phyloP scores from a whole-genome alignment of 2,797 vertebrate species.

The Apogon talboti region DNA sequence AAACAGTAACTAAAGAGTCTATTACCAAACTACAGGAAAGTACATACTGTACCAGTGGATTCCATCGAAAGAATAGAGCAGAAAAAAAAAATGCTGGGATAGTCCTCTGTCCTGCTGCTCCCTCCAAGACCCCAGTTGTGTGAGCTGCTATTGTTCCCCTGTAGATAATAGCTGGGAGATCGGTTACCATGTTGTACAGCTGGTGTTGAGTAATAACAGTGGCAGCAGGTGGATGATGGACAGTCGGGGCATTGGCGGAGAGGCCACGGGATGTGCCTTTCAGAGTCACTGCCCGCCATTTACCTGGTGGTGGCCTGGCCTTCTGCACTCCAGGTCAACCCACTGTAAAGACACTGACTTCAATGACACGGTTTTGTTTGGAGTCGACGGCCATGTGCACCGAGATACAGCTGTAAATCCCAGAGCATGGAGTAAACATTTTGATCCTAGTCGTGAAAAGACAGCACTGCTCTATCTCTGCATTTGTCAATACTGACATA shows the following conservation, averaged over 20 bases:
- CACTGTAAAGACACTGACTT: slow-evolving; percentile 3
- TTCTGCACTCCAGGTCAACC: slow-evolving; percentile 24
- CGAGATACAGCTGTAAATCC: neutral
- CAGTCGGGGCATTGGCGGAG: slow-evolving; percentile 42
- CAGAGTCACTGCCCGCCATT: slow-evolving; percentile 43
- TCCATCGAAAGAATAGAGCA: slow-evolving; percentile 30
- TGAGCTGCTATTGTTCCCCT: slow-evolving; percentile 62
- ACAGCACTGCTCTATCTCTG: slow-evolving; percentile 11
- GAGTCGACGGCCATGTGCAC: neutral
- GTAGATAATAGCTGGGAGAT: slow-evolving; percentile 71
- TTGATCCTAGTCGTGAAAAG: slow-evolving; percentile 9
- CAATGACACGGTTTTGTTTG: neutral
- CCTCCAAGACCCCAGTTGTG: slow-evolving; percentile 55
- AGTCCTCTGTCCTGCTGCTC: slow-evolving; percentile 54
- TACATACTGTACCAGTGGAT: slow-evolving; percentile 11
- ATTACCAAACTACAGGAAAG: neutral
- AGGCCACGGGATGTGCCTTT: slow-evolving; percentile 41
- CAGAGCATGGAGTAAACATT: slow-evolving; percentile 1
- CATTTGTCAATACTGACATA: slow-evolving; percentile 9
- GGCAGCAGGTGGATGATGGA: slow-evolving; percentile 66
- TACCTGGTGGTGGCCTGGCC: slow-evolving; percentile 41
- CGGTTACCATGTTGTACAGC: slow-evolving; percentile 75
- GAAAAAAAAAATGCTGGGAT: slow-evolving; percentile 10
- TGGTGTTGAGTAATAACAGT: slow-evolving; percentile 70
- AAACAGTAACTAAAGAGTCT: slow-evolving; percentile 17